Percentiles rank a stretch among this genome's conserved stretches.
Evolutionary conservation across 2,113 vertebrate species (phyloP).

Genomic region (zebrafish (Danio rerio)): DNA sequence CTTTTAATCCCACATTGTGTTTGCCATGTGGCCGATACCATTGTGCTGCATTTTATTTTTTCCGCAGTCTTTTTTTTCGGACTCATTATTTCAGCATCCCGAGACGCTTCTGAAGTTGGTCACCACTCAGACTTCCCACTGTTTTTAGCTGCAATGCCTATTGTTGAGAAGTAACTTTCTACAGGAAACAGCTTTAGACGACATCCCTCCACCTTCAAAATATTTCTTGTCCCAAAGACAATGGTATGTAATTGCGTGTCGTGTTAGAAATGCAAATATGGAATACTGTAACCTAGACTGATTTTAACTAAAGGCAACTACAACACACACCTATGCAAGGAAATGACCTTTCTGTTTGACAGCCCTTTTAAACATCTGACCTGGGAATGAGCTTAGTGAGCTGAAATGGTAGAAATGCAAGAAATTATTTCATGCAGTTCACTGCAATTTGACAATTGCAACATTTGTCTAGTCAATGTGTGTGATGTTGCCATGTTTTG

Average conservation of each 20-base stretch:
- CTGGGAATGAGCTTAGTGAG: not conserved
- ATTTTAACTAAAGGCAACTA: conserved; percentile 14
- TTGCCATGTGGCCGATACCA: conserved; percentile 49
- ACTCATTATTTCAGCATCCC: conserved; percentile 72
- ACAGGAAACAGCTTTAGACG: conserved; percentile 76
- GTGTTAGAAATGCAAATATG: conserved; percentile 46
- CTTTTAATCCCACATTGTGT: conserved; percentile 35
- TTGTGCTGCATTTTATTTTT: conserved; percentile 68
- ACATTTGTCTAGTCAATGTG: not conserved
- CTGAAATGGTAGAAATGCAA: not conserved
- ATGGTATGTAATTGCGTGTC: conserved; percentile 68
- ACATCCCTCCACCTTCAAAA: conserved; percentile 57
- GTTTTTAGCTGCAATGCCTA: conserved; percentile 60
- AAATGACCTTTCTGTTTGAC: not conserved
- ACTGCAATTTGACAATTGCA: not conserved
- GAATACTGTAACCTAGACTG: conserved; percentile 28
- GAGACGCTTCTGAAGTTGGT: conserved; percentile 61
- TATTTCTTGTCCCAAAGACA: conserved; percentile 71
- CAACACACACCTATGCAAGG: not conserved
- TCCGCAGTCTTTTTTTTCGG: conserved; percentile 66
- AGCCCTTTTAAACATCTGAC: not conserved
- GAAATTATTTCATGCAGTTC: not conserved
- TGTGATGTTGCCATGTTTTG: not conserved
- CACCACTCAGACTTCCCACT: conserved; percentile 62
- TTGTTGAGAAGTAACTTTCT: conserved; percentile 65